Evolutionary conservation across 2,113 vertebrate species (phyloP).

Genomic region (Alces alces): DNA sequence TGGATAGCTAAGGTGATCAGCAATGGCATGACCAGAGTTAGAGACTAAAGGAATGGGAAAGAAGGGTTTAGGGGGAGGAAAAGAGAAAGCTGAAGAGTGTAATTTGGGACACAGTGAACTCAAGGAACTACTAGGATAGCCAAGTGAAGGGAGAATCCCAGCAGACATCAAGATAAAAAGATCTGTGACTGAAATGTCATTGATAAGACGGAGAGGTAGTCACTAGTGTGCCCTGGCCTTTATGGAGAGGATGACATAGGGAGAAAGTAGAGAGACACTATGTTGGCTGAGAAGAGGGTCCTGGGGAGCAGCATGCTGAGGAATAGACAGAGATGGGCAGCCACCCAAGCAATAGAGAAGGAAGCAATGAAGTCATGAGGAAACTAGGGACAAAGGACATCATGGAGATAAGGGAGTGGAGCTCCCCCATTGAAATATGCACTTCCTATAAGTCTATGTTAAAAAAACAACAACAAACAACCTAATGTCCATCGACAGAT

Average conservation of each 20-base stretch:
- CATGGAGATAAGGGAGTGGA: background rate
- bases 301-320: background rate
- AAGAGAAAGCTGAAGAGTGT: background rate
- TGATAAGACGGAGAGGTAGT: background rate
- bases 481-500: background rate
- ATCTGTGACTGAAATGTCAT: background rate
- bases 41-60: background rate
- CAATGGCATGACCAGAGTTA: background rate
- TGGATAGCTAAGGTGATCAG: background rate
- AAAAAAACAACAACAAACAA: background rate
- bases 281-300: background rate
- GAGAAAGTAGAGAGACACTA: too few relatives aligned
- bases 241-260: background rate
- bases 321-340: accelerated
- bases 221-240: background rate
- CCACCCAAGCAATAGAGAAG: background rate
- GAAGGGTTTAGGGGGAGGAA: background rate
- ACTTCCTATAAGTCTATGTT: background rate
- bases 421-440: background rate
- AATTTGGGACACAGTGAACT: background rate
- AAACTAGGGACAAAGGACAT: background rate
- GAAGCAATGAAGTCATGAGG: background rate
- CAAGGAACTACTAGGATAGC: background rate
- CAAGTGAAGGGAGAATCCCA: background rate
- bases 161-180: background rate